These are phyloP conservation scores for Phycodurus eques DNA, from an alignment of 2,113 vertebrate species.

Conservation along the genomic window DNA sequence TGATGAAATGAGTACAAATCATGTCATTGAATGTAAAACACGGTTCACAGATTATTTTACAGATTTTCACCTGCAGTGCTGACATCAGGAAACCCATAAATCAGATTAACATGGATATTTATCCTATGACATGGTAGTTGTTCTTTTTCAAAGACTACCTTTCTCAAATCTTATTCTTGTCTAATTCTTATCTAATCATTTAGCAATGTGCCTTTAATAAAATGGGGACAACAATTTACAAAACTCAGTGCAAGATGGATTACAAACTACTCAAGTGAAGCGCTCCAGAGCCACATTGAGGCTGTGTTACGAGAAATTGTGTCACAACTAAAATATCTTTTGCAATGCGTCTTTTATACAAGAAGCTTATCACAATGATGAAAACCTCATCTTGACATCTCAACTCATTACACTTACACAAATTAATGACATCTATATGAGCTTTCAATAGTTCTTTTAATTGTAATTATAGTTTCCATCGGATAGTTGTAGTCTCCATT, in stretches of 20 bases:
- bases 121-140: constrained; percentile 12
- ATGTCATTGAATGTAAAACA: background rate
- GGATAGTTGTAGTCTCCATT: background rate
- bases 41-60: constrained; percentile 2
- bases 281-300: background rate
- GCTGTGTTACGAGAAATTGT: background rate
- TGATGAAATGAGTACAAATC: constrained; percentile 15
- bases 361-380: background rate
- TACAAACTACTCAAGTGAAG: background rate
- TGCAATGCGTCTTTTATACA: background rate
- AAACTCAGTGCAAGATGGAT: background rate
- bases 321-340: background rate
- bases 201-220: background rate
- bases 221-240: background rate
- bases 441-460: background rate
- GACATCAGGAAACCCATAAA: background rate
- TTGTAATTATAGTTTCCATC: background rate
- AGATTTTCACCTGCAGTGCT: constrained; percentile 1
- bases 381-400: background rate
- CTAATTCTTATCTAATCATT: background rate
- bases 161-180: background rate
- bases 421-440: background rate
- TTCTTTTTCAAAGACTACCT: background rate
- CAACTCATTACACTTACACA: background rate
- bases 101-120: background rate